Evolutionary conservation across 2,113 vertebrate genomes (phyloP).

Genomic region (Riparia riparia): DNA sequence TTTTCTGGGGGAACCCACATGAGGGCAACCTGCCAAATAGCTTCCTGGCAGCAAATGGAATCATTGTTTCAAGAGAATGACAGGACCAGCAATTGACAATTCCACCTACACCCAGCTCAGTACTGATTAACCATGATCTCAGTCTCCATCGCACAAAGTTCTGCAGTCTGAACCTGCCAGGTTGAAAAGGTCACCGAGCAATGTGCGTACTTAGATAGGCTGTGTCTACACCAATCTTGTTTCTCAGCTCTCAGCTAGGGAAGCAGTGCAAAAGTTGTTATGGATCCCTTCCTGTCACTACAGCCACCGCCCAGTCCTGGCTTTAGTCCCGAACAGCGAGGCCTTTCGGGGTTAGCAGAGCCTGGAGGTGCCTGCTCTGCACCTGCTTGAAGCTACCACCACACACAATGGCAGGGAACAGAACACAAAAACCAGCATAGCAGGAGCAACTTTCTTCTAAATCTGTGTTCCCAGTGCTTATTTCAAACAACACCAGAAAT

Average conservation of each 20-base stretch:
- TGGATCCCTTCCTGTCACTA: fast-evolving
- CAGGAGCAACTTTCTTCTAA: neutral
- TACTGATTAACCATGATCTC: neutral
- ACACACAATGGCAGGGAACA: neutral
- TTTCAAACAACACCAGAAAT: neutral
- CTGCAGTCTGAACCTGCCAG: neutral
- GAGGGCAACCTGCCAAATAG: neutral
- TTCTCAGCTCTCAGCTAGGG: neutral
- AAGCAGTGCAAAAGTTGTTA: neutral
- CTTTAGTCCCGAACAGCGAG: neutral
- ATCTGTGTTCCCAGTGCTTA: neutral
- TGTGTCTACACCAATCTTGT: neutral
- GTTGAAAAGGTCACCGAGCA: conserved; percentile 13
- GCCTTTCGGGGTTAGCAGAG: neutral
- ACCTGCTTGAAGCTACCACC: neutral
- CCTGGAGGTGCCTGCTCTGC: neutral
- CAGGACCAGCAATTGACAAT: neutral
- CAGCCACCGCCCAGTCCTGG: neutral
- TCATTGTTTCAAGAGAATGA: conserved; percentile 40
- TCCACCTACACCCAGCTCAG: neutral
- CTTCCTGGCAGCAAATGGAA: neutral
- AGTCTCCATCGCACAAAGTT: neutral
- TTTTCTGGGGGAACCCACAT: neutral
- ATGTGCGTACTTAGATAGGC: conserved; percentile 17
- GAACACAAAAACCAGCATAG: neutral